These are phyloP conservation scores for Nibea albiflora DNA, from an alignment of 2,113 vertebrate genomes.

Conservation along the genomic window DNA sequence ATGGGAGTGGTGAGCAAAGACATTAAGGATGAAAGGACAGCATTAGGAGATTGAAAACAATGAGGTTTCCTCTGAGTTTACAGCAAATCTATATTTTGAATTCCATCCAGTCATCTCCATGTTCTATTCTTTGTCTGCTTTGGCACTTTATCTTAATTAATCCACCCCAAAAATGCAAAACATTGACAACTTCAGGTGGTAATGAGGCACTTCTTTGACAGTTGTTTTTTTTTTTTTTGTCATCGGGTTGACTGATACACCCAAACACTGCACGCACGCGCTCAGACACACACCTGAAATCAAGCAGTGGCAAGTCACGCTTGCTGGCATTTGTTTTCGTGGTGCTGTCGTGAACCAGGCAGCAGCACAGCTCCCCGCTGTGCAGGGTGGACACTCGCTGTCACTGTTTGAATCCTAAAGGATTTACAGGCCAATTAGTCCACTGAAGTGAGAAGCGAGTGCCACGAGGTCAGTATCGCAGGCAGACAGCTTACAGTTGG, in stretches of 20 bases:
- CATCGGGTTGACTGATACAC: not conserved
- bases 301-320: not conserved
- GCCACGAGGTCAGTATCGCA: conserved; percentile 48
- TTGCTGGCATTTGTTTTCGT: conserved; percentile 28
- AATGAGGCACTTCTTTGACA: not conserved
- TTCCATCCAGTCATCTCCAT: not conserved
- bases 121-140: not conserved
- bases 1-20: not conserved
- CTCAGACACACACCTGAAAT: conserved; percentile 10
- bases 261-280: not conserved
- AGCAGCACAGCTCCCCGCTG: conserved; percentile 2
- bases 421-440: conserved; percentile 69
- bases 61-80: not conserved
- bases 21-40: not conserved
- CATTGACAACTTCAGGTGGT: not conserved
- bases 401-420: conserved; percentile 43
- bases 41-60: not conserved
- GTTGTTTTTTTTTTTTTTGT: not conserved
- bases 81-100: not conserved
- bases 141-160: not conserved
- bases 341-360: not conserved
- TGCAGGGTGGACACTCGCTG: conserved; percentile 35
- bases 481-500: conserved; percentile 53
- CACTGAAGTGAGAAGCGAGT: conserved; percentile 53
- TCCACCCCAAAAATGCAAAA: not conserved